A percentile compares a stretch with the other conserved stretches of the same genome.
phyloP scores from a whole-genome alignment of 2,797 vertebrate species.

The Pogoniulus pusillus region DNA sequence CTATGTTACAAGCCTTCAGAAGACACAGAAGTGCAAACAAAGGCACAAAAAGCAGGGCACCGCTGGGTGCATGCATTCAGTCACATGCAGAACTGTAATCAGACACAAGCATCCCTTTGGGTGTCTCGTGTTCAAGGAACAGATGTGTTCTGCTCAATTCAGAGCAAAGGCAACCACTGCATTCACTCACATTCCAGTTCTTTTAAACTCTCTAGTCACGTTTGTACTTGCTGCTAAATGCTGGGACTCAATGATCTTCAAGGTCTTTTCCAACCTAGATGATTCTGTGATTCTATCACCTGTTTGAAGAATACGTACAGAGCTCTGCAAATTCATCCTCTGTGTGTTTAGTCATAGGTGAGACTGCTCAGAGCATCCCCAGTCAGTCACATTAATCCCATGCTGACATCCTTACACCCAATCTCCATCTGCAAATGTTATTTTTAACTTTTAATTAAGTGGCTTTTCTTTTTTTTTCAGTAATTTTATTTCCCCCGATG shows the following conservation, averaged over 20 bases:
- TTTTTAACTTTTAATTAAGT: not conserved
- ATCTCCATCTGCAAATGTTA: not conserved
- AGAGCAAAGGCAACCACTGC: not conserved
- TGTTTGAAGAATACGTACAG: not conserved
- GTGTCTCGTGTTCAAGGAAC: not conserved
- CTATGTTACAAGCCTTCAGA: not conserved
- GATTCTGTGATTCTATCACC: no score
- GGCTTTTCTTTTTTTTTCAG: not conserved
- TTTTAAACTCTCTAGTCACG: not conserved
- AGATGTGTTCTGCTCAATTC: not conserved
- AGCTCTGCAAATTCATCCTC: not conserved
- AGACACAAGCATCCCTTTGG: not conserved
- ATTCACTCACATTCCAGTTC: not conserved
- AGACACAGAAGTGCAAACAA: not conserved
- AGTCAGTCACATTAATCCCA: not conserved
- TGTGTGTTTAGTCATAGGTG: accelerated
- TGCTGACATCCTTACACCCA: not conserved
- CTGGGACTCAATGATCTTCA: not conserved
- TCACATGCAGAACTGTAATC: not conserved
- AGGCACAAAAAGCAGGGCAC: not conserved
- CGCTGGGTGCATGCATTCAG: no score
- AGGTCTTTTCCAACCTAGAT: no score
- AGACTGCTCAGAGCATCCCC: not conserved
- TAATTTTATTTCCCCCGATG: not conserved
- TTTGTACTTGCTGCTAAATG: not conserved